Conservation (phyloP, 64 coral and sea anemone genomes). For the Montipora foliosa region DNA sequence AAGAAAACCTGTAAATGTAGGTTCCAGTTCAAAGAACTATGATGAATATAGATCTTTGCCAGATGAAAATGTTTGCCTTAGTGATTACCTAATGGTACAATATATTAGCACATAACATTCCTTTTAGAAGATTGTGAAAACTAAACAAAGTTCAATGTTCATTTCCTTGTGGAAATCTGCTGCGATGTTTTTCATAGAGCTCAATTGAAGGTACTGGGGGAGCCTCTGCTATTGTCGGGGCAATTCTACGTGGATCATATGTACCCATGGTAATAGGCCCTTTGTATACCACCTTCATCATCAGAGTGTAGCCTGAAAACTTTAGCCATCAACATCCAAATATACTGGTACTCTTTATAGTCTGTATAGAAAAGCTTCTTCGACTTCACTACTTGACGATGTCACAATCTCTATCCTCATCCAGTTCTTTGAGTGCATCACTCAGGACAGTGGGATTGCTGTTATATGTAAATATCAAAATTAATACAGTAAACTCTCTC, state of each 20-base stretch:
- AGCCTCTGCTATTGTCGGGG: not conserved
- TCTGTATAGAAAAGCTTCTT: not conserved
- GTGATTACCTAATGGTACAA: not conserved
- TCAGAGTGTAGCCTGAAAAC: too few relatives aligned
- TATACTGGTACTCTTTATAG: too few relatives aligned
- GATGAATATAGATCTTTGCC: not conserved
- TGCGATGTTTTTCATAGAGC: not conserved
- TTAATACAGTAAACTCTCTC: too few relatives aligned
- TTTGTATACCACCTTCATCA: too few relatives aligned
- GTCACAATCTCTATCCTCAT: slow-evolving; percentile 14
- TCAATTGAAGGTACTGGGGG: slow-evolving; percentile 1
- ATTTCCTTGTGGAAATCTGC: slow-evolving; percentile 13
- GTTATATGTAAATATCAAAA: too few relatives aligned
- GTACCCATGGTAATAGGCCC: too few relatives aligned
- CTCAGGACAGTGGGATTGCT: too few relatives aligned
- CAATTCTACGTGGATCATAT: too few relatives aligned
- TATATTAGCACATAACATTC: not conserved
- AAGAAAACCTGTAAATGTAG: not conserved
- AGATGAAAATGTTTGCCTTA: not conserved
- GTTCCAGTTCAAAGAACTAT: not conserved
- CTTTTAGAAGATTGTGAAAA: slow-evolving; percentile 5
- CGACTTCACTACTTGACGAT: not conserved
- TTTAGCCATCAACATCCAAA: too few relatives aligned
- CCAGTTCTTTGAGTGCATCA: not conserved
- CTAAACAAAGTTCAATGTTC: not conserved